Evolutionary conservation across 2,113 vertebrate genomes (phyloP), one percentile per base, ranked within the genome.

Genomic region (Coturnix japonica): DNA sequence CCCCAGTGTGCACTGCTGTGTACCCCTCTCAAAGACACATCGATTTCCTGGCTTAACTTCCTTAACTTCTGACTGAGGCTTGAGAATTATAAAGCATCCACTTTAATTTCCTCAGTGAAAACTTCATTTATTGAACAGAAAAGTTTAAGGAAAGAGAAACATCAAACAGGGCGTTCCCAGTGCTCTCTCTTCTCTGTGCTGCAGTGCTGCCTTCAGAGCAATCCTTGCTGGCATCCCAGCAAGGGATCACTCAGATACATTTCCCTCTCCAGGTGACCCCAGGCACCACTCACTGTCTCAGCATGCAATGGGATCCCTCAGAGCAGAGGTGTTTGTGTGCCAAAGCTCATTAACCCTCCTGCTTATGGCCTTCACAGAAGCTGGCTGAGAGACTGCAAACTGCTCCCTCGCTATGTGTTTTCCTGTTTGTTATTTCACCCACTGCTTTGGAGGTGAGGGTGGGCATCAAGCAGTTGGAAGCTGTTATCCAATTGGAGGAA

Each of bases 381-480:
- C 67, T 64, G n/a, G 49, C 33, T 31, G 6, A 37, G 61, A 67
- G 18, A 14, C 9, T 64, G 47, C 69, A 83, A 26, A 37, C 70
- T n/a, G 43, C 39, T 39, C 1, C 43, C n/a, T 9, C 0, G 1
- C 12, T 31, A 9, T 3, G 35, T 22, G 8, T 33, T 76, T 84
- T 20, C 41, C 53, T 23, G 14, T 31, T 30, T 76, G 35, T 49
- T 26, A 0, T 20, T 44, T 80, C 28, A 11, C 19, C 20, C 26
- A 4, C 15, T 31, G 19, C 33, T 59, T 47, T 25, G 33, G 49
- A 77, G 33, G 31, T 3, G 13, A 60, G 30, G 0, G 0, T 9
- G 1, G 3, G 9, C 57, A n/a, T 1, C 1, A 13, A 59, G 28
- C 0, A 1, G 5, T 8, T 33, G 25, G 37, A 21, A 4, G 51